Conservation (phyloP, 2,113 vertebrate genomes). For the Penelope pileata region DNA sequence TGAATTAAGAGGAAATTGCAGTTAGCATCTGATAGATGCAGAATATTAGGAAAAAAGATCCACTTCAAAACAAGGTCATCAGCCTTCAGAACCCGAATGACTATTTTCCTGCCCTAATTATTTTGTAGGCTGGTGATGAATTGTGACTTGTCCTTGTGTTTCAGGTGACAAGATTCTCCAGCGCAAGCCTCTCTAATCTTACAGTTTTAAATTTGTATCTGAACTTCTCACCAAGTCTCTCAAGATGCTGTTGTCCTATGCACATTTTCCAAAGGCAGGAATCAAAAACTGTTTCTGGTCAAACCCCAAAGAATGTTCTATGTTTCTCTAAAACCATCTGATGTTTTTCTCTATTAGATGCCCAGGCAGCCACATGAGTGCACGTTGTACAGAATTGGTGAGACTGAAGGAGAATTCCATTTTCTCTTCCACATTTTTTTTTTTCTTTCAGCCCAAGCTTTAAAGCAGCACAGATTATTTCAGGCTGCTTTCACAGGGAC, state of each 20-base stretch:
- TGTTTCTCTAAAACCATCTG: background rate
- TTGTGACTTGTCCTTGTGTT: background rate
- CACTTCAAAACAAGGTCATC: background rate
- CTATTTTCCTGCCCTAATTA: background rate
- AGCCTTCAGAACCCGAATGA: background rate
- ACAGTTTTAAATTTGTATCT: background rate
- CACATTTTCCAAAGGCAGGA: background rate
- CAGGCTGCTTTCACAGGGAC: background rate
- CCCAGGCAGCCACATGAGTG: background rate
- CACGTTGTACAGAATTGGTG: fast-evolving
- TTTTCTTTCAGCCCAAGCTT: background rate
- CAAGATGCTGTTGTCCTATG: background rate
- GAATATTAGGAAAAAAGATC: background rate
- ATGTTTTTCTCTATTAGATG: background rate
- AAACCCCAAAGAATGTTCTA: background rate
- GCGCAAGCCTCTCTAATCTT: background rate
- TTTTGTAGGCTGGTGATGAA: background rate
- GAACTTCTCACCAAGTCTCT: background rate
- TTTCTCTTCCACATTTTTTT: background rate
- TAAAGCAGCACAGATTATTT: background rate
- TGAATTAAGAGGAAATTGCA: background rate
- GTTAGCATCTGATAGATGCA: background rate
- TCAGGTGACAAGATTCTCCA: background rate
- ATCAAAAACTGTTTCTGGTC: background rate
- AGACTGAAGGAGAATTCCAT: background rate